Evolutionary conservation across 2,113 vertebrate genomes (phyloP), one percentile per base, ranked within the genome.

Genomic region (Chaetorhynchus papuensis): DNA sequence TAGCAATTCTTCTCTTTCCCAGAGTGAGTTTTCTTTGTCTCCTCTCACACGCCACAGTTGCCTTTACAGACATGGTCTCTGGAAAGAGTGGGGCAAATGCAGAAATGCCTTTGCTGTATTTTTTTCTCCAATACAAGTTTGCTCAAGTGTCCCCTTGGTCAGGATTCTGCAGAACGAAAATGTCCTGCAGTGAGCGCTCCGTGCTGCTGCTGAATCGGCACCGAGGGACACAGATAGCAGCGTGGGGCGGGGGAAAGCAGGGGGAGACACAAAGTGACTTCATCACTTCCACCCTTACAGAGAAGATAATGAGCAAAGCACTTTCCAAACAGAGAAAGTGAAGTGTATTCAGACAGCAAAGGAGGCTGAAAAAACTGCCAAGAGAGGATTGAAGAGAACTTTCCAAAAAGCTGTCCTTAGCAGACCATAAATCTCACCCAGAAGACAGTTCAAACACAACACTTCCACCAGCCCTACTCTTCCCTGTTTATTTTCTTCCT

Each of bases 401-500:
- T 80, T 96, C 75, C 93, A 95, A 94, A 96, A 90, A 90, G 19
- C 88, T 90, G 88, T 91, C 71, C 89, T 86, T 93, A 92, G 88
- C 76, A 93, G 90, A 41, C 64, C 54, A 60, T 97, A 96, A 96
- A 93, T 95, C 92, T 90, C 69, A 81, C 52, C 68, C 82, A 69
- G 54, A 1, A 7, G 85, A 90, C 63, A 93, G 87, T 96, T 95
- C 93, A 91, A 95, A 94, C 75, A 86, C 54, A 80, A 68, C 75
- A 59, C 82, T 96, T 90, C 39, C 75, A 94, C 79, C 44, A 96
- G 76, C 39, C 39, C 57, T 81, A 35, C 90, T 93, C 64, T 94
- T 83, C 64, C 82, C 71, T 95, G 95, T 92, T 96, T 95, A 82
- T 95, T 96, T 94, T 97, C 92, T 90, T 91, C 68, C 70, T 93